Percentiles rank a stretch among this genome's conserved stretches.
These are phyloP conservation scores for Bufotes viridis DNA, from an alignment of 2,797 vertebrate genomes.

Conservation along the genomic window DNA sequence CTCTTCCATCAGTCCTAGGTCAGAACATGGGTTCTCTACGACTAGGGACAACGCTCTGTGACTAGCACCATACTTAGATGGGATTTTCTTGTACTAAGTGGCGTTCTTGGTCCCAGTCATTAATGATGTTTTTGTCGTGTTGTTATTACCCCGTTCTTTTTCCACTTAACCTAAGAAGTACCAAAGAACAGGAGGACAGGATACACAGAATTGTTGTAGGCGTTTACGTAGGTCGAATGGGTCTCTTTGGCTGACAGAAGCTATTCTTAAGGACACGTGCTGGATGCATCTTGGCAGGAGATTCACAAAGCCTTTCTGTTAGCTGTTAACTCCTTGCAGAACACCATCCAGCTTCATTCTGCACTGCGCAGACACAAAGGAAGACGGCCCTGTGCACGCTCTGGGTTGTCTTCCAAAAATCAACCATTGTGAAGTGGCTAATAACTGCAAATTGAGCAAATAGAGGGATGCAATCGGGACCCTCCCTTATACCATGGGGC, in stretches of 20 bases:
- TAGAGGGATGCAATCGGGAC: not conserved
- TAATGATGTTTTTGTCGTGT: constrained; percentile 37
- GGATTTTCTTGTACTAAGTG: not conserved
- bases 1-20: too few species aligned
- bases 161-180: constrained; percentile 45
- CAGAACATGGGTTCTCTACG: too few species aligned
- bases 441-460: not conserved
- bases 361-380: constrained; percentile 2
- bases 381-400: not conserved
- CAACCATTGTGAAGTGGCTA: not conserved
- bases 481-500: too few species aligned
- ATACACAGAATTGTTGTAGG: constrained; percentile 51
- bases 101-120: not conserved
- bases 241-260: constrained; percentile 53
- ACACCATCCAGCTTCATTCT: not conserved
- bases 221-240: constrained; percentile 51
- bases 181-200: constrained; percentile 49
- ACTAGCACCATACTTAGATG: not conserved
- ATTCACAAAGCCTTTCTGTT: constrained; percentile 31
- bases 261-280: constrained; percentile 51
- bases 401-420: not conserved
- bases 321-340: constrained; percentile 43
- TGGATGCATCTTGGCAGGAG: constrained; percentile 48
- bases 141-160: constrained; percentile 30
- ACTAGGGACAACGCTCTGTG: too few species aligned